Conservation (phyloP, 2,797 vertebrate genomes). For the Microctenopoma stevenorrisi region DNA sequence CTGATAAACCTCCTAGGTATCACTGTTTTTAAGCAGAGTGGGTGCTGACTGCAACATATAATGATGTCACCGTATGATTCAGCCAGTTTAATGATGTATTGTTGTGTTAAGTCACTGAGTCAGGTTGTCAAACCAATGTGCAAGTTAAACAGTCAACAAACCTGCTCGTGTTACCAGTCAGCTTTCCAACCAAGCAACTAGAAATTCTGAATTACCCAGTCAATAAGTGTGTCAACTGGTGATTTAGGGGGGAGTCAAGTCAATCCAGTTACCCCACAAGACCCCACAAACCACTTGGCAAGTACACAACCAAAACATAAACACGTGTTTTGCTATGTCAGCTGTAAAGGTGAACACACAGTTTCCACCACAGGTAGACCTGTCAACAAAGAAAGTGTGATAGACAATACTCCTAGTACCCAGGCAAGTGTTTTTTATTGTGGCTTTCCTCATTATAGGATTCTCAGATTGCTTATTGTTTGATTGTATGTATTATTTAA, state of each 20-base stretch:
- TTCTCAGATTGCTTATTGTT: background rate
- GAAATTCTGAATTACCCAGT: conserved; percentile 24
- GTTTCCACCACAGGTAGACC: conserved; percentile 20
- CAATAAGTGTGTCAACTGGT: conserved; percentile 21
- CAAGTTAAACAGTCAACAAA: conserved; percentile 44
- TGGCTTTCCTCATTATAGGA: background rate
- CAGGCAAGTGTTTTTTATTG: background rate
- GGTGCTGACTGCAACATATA: conserved; percentile 36
- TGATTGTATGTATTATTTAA: background rate
- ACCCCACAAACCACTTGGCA: background rate
- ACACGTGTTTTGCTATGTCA: conserved; percentile 18
- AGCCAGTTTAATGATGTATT: conserved; percentile 58
- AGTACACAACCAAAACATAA: background rate
- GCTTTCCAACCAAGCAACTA: conserved; percentile 9
- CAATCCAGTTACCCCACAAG: background rate
- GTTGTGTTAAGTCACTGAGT: conserved; percentile 50
- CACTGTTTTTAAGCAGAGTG: conserved; percentile 7
- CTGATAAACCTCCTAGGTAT: conserved; percentile 27
- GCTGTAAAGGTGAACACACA: conserved; percentile 22
- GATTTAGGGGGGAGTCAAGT: background rate
- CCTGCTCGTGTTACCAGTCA: conserved; percentile 5
- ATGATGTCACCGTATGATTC: conserved; percentile 66
- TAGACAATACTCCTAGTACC: background rate
- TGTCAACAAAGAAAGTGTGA: conserved; percentile 10
- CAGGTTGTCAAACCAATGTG: conserved; percentile 41